Percentiles rank a stretch among this genome's conserved stretches.
Conservation (phyloP, 1,140 invertebrate species). For the Muscidifurax raptorellus region DNA sequence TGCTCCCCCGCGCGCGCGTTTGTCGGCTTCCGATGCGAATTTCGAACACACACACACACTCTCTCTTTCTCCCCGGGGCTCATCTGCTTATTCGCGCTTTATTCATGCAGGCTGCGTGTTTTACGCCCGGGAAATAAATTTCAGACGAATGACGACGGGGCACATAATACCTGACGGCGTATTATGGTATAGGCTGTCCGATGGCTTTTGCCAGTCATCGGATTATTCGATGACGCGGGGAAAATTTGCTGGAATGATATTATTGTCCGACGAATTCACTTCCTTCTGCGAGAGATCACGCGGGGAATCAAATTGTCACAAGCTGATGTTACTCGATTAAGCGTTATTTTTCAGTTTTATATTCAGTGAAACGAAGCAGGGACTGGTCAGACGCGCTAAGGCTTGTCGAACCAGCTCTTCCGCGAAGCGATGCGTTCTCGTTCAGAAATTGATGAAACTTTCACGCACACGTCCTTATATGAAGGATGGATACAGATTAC, state of each 20-base stretch:
- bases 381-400: too few species aligned
- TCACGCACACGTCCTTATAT: neutral
- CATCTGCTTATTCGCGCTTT: neutral
- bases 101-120: neutral
- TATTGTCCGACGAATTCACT: too few species aligned
- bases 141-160: neutral
- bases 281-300: too few species aligned
- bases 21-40: neutral
- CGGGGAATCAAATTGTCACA: too few species aligned
- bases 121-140: neutral
- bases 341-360: too few species aligned
- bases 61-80: neutral
- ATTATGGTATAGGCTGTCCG: neutral
- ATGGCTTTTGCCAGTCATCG: neutral
- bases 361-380: too few species aligned
- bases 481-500: neutral
- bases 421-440: too few species aligned
- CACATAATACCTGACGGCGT: too few species aligned
- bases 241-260: too few species aligned
- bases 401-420: too few species aligned
- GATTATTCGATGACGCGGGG: neutral
- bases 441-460: neutral
- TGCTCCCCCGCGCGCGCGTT: neutral
- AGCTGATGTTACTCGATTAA: too few species aligned
- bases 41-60: neutral